These are phyloP conservation scores for Crocidura indochinensis DNA, from an alignment of 2,797 vertebrate species.

Conservation along the genomic window DNA sequence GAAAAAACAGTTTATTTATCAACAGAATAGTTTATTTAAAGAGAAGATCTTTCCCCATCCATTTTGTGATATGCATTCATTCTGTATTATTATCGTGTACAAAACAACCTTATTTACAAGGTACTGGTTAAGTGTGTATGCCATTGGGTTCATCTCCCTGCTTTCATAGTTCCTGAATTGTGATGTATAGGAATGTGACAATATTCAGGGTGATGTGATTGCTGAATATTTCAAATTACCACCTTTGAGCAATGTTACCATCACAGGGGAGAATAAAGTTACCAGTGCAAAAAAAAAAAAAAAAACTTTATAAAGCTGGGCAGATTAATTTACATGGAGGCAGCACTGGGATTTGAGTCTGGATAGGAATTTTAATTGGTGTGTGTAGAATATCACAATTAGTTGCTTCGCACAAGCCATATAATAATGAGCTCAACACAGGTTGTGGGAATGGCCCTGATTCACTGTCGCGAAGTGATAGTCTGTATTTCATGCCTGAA, in stretches of 20 bases:
- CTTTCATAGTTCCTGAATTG: conserved; percentile 89
- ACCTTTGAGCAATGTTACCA: conserved; percentile 89
- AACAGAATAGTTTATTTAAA: conserved; percentile 93
- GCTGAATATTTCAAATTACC: conserved; percentile 91
- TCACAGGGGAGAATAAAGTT: conserved; percentile 92
- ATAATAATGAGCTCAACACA: too few relatives aligned
- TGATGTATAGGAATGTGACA: conserved; percentile 93
- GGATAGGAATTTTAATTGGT: too few relatives aligned
- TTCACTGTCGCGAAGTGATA: too few relatives aligned
- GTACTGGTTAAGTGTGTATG: conserved; percentile 89
- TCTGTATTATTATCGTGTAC: conserved; percentile 88
- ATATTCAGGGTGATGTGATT: conserved; percentile 92
- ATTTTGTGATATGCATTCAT: conserved; percentile 90
- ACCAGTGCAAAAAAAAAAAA: conserved; percentile 86
- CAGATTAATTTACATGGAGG: too few relatives aligned
- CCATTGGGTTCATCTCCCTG: conserved; percentile 90
- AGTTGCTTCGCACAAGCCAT: too few relatives aligned
- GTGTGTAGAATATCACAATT: too few relatives aligned
- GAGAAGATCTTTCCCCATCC: conserved; percentile 92
- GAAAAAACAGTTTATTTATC: conserved; percentile 91
- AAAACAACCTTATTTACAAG: conserved; percentile 90
- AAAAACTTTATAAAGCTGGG: too few relatives aligned
- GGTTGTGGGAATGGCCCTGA: too few relatives aligned
- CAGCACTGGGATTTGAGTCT: too few relatives aligned
- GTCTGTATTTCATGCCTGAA: too few relatives aligned